phyloP scores from a whole-genome alignment of 2,113 vertebrate genomes.

The Machaerirhynchus nigripectus region DNA sequence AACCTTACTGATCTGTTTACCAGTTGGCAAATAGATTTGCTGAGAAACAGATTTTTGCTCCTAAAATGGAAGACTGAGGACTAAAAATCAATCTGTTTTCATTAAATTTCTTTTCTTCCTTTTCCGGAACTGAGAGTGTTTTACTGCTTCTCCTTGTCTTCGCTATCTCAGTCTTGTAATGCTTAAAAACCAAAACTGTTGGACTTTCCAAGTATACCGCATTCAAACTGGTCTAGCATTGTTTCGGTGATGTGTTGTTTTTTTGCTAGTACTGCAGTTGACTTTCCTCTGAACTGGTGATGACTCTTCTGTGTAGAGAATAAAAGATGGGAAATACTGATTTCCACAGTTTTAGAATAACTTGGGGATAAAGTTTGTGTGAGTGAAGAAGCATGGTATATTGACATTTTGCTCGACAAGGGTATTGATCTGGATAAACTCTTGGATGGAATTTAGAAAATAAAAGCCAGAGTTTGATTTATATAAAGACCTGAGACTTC shows the following conservation, averaged over 20 bases:
- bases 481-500: not conserved
- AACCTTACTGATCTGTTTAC: not conserved
- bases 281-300: not conserved
- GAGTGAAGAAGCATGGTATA: not conserved
- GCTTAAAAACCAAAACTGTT: not conserved
- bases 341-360: not conserved
- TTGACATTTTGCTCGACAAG: not conserved
- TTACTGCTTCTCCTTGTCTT: not conserved
- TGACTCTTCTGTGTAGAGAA: not conserved
- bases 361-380: not conserved
- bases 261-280: not conserved
- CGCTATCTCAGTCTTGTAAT: not conserved
- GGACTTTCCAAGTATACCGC: not conserved
- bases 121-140: conserved; percentile 14
- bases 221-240: not conserved
- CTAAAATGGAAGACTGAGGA: not conserved
- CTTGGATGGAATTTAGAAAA: not conserved
- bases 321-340: not conserved
- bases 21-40: conserved; percentile 8
- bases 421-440: not conserved
- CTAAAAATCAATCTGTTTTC: not conserved
- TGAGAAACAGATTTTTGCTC: conserved; percentile 4
- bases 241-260: not conserved
- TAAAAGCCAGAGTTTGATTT: not conserved
- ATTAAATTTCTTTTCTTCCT: not conserved